Conservation (phyloP, 2,797 vertebrate species). For the Bryconaethiops microstoma region DNA sequence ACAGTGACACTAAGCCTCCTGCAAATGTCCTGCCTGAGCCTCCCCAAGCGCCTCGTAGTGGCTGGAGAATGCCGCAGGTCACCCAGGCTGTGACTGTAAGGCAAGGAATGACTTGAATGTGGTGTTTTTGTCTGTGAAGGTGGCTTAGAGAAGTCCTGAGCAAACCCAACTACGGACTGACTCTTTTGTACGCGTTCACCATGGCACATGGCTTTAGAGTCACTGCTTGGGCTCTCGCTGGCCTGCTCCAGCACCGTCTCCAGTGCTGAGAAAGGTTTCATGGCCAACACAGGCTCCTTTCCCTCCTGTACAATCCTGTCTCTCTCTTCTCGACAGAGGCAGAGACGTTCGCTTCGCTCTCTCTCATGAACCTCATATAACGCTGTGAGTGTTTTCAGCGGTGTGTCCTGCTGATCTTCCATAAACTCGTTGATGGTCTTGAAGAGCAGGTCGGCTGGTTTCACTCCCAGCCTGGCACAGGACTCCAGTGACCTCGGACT, state of each 20-base stretch:
- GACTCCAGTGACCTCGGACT: slow-evolving; percentile 68
- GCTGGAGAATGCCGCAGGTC: slow-evolving; percentile 66
- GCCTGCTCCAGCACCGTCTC: slow-evolving; percentile 46
- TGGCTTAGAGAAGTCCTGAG: background rate
- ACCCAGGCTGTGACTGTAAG: slow-evolving; percentile 68
- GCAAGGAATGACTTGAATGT: background rate
- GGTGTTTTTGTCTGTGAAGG: background rate
- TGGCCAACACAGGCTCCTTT: slow-evolving; percentile 37
- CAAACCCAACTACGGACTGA: slow-evolving; percentile 55
- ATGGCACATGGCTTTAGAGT: slow-evolving; percentile 8
- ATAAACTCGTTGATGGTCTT: slow-evolving; percentile 69
- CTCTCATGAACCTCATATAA: slow-evolving; percentile 75
- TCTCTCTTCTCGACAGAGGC: slow-evolving; percentile 69
- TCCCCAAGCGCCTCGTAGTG: slow-evolving; percentile 66
- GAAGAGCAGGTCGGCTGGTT: slow-evolving; percentile 73
- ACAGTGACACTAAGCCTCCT: slow-evolving; percentile 69
- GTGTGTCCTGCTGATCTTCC: slow-evolving; percentile 51
- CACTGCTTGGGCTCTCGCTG: slow-evolving; percentile 27
- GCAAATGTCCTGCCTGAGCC: slow-evolving; percentile 67
- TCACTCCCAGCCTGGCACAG: slow-evolving; percentile 63
- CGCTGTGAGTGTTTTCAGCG: slow-evolving; percentile 61
- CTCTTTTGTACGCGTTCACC: background rate
- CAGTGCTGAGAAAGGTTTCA: slow-evolving; percentile 46
- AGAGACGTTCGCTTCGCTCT: slow-evolving; percentile 66
- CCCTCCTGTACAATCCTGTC: slow-evolving; percentile 63